Evolutionary conservation across 2,797 vertebrate genomes (phyloP), one percentile per base, ranked within the genome.

Genomic region (Parauchenoglanis punctatus): DNA sequence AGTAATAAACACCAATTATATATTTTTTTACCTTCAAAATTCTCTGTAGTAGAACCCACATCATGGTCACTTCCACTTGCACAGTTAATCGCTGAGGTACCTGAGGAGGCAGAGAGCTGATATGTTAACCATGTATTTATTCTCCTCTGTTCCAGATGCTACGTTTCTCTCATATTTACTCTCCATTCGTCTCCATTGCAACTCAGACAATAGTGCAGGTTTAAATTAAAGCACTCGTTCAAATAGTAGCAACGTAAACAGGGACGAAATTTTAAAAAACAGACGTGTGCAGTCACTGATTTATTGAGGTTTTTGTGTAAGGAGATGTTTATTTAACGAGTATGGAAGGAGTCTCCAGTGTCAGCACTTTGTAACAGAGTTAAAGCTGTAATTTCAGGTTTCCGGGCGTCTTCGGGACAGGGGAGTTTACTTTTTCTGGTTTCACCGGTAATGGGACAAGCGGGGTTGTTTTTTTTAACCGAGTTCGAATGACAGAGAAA

Each of bases 51-150:
- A 7, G 13, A 0, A 3, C 91, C 92, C 4, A 94, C 0, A 0
- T 0, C 0, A 0, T 0, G 0, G 7, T 0, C 2, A 63, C 0
- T 0, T 2, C 23, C 4, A 76, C 17, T 0, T 25, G 23, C 13
- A 89, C 94, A 93, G 18, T 83, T 61, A 90, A 92, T 89, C 65
- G 18, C 7, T 1, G 72, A 90, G n/a, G 35, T 44, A 18, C 49
- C 89, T 87, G 81, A 72, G 44, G 10, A 65, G 40, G 46, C 3
- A 56, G n/a, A 72, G n/a, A 72, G 31, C 3, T 2, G 70, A 35
- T n/a, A 84, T 18, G 44, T 35, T 72, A 72, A 11, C 17, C 20
- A 31, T 59, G 54, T 56, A 80, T 28, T 31, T 49, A 44, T 28
- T 40, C 31, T 59, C 23, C 76, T n/a, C 59, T 67, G 65, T 13